Conservation (phyloP, 2,888 invertebrate genomes). For the Microctonus hyperodae region DNA sequence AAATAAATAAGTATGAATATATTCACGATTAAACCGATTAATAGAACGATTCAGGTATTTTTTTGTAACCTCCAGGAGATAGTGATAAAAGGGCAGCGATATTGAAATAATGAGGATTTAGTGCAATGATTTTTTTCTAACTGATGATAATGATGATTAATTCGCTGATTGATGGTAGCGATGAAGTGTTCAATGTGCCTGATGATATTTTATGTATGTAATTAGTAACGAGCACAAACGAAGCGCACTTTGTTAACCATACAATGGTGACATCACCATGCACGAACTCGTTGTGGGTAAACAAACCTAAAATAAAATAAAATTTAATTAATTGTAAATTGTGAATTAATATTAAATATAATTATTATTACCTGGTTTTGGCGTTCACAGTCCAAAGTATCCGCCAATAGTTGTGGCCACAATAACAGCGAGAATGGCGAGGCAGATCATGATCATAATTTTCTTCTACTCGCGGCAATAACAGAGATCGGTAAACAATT, state of each 20-base stretch:
- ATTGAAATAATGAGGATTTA: conserved; percentile 11
- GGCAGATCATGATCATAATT: conserved; percentile 91
- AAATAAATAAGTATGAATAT: neutral
- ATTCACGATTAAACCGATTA: conserved; percentile 5
- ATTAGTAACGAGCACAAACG: conserved; percentile 42
- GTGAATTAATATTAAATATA: no score
- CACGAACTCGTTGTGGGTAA: conserved; percentile 47
- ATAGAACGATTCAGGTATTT: neutral
- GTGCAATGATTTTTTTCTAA: conserved; percentile 19
- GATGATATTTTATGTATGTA: conserved; percentile 32
- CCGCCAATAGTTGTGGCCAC: conserved; percentile 73
- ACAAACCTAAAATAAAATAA: conserved; percentile 41
- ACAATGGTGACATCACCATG: conserved; percentile 34
- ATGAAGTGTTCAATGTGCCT: conserved; percentile 28
- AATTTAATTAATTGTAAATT: neutral
- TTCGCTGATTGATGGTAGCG: conserved; percentile 31
- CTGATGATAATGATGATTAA: conserved; percentile 19
- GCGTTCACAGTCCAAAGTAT: conserved; percentile 68
- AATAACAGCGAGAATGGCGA: conserved; percentile 81
- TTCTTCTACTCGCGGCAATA: conserved; percentile 79
- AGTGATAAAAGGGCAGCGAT: conserved; percentile 14
- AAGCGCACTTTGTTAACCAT: conserved; percentile 40
- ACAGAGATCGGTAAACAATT: conserved; percentile 33
- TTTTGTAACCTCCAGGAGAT: neutral
- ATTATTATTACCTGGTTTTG: conserved; percentile 52